Evolutionary conservation across 2,113 vertebrate species (phyloP).

Genomic region (Coturnix japonica): DNA sequence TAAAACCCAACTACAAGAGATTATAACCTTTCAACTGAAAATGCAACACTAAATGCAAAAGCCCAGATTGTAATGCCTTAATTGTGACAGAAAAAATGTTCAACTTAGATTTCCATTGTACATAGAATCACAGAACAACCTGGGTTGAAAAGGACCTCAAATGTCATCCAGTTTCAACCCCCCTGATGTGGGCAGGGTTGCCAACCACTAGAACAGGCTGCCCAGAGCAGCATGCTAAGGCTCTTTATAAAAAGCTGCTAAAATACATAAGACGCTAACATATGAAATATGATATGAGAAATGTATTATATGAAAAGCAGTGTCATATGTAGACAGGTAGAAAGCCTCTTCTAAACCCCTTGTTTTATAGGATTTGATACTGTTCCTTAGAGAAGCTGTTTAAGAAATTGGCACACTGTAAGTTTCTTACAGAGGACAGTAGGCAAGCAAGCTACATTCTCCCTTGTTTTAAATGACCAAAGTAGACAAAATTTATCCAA

Average conservation of each 20-base stretch:
- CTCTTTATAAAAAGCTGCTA: not conserved
- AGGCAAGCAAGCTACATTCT: not conserved
- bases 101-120: not conserved
- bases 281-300: too few species aligned
- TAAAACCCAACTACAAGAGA: constrained; percentile 47
- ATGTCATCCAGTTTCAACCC: too few species aligned
- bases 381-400: not conserved
- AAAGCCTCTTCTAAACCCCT: not conserved
- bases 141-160: too few species aligned
- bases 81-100: not conserved
- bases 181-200: too few species aligned
- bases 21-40: constrained; percentile 57
- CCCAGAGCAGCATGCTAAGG: not conserved
- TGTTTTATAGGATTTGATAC: not conserved
- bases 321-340: too few species aligned
- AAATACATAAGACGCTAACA: too few species aligned
- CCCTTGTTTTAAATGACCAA: not conserved
- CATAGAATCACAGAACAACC: not conserved
- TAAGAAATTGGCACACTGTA: not conserved
- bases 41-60: constrained; percentile 13
- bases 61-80: not conserved
- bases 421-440: not conserved
- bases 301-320: too few species aligned
- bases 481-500: not conserved
- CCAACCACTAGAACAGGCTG: too few species aligned